Evolutionary conservation across 2,888 invertebrate genomes (phyloP).

Genomic region (Drosophila percnosoma): DNA sequence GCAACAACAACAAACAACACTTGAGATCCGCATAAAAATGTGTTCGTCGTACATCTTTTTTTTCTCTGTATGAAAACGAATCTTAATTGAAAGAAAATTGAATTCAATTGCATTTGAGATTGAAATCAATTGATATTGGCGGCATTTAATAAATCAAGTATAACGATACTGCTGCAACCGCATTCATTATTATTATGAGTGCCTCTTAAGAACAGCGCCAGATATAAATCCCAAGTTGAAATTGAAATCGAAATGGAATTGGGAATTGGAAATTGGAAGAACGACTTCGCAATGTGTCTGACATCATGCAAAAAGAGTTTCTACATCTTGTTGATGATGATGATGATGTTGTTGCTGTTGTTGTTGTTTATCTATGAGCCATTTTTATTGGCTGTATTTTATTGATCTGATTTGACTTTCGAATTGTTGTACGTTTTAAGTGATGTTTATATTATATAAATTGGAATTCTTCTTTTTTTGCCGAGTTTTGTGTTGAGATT

Average conservation of each 20-base stretch:
- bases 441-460: neutral
- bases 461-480: neutral
- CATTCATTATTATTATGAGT: constrained; percentile 38
- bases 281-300: constrained; percentile 36
- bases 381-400: neutral
- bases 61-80: neutral
- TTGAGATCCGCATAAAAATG: constrained; percentile 50
- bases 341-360: neutral
- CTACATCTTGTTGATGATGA: constrained; percentile 1
- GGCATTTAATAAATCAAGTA: constrained; percentile 72
- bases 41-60: constrained; percentile 56
- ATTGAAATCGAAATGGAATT: constrained; percentile 21
- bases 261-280: constrained; percentile 27
- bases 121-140: constrained; percentile 76
- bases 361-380: neutral
- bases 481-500: neutral
- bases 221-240: constrained; percentile 49
- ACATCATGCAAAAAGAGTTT: constrained; percentile 63
- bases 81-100: constrained; percentile 72
- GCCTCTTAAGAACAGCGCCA: constrained; percentile 4
- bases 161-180: constrained; percentile 51
- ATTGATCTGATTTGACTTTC: neutral
- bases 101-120: constrained; percentile 76
- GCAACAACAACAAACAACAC: constrained; percentile 4
- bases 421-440: neutral